A percentile compares a stretch with the other conserved stretches of the same genome.
These are phyloP conservation scores for Dasyprocta punctata DNA, from an alignment of 2,113 vertebrate genomes.

Conservation along the genomic window DNA sequence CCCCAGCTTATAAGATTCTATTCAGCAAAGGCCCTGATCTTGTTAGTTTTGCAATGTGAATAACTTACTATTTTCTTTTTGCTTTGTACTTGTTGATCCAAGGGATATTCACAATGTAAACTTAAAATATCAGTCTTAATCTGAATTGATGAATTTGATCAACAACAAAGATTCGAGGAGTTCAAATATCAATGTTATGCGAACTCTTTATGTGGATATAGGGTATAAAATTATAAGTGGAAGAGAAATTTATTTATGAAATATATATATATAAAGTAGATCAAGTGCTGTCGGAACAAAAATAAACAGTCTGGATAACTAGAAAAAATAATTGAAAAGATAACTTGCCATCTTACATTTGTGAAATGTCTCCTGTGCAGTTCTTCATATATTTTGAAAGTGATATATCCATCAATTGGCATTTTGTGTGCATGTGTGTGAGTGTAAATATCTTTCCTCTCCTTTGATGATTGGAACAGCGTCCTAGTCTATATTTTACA, in stretches of 20 bases:
- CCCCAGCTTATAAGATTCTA: neutral
- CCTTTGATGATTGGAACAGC: neutral
- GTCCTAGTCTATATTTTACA: neutral
- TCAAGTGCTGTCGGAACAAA: neutral
- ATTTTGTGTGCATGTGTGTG: neutral
- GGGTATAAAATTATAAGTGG: neutral
- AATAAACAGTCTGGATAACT: neutral
- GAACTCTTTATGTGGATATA: neutral
- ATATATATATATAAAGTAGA: neutral
- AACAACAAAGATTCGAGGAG: neutral
- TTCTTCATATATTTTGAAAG: neutral
- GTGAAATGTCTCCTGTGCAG: neutral
- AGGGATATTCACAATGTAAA: neutral
- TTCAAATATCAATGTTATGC: neutral
- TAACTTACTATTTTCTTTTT: neutral
- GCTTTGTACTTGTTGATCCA: neutral
- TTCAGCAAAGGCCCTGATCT: fast-evolving
- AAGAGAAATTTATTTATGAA: neutral
- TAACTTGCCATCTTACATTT: neutral
- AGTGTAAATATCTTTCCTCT: neutral
- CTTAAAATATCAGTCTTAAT: neutral
- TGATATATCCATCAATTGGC: neutral
- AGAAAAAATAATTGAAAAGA: neutral
- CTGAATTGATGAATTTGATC: neutral
- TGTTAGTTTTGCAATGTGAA: neutral